phyloP scores from a whole-genome alignment of 2,797 vertebrate genomes.

The Liparis tanakae region DNA sequence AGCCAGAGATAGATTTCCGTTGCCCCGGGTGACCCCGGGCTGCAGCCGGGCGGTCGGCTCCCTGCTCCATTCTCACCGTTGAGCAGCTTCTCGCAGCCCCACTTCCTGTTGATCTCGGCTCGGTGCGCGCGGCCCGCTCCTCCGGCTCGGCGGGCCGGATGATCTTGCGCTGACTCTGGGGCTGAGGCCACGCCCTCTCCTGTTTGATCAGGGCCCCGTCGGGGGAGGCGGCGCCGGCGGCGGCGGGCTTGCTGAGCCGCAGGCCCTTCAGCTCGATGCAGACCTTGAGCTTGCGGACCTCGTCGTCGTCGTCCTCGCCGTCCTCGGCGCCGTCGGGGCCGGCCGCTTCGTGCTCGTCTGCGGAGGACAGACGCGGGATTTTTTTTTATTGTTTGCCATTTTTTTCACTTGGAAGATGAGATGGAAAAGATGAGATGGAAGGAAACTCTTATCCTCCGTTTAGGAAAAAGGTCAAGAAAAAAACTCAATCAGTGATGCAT shows the following conservation, averaged over 20 bases:
- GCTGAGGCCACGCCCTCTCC: constrained; percentile 67
- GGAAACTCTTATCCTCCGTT: neutral
- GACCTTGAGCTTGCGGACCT: constrained; percentile 97
- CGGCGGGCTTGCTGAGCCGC: constrained; percentile 93
- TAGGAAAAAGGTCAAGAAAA: constrained; percentile 7
- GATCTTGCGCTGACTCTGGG: constrained; percentile 80
- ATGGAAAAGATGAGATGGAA: constrained; percentile 5
- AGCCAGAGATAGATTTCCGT: constrained; percentile 79
- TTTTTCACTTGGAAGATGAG: constrained; percentile 1
- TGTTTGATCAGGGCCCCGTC: constrained; percentile 68
- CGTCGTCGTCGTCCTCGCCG: constrained; percentile 71
- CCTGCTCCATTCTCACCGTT: constrained; percentile 77
- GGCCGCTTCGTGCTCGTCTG: constrained; percentile 70
- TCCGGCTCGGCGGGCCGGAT: constrained; percentile 85
- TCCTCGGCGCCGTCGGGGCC: constrained; percentile 67
- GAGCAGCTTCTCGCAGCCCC: constrained; percentile 88
- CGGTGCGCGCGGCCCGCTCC: constrained; percentile 88
- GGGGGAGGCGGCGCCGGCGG: constrained; percentile 60
- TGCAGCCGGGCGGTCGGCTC: constrained; percentile 48
- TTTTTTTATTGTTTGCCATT: neutral
- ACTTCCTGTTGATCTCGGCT: constrained; percentile 91
- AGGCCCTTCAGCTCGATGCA: constrained; percentile 98
- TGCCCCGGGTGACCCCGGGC: constrained; percentile 69
- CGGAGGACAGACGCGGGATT: constrained; percentile 7
- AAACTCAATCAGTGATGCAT: neutral